Conservation (phyloP, 2,888 invertebrate genomes). For the Sarcophaga rosellei region DNA sequence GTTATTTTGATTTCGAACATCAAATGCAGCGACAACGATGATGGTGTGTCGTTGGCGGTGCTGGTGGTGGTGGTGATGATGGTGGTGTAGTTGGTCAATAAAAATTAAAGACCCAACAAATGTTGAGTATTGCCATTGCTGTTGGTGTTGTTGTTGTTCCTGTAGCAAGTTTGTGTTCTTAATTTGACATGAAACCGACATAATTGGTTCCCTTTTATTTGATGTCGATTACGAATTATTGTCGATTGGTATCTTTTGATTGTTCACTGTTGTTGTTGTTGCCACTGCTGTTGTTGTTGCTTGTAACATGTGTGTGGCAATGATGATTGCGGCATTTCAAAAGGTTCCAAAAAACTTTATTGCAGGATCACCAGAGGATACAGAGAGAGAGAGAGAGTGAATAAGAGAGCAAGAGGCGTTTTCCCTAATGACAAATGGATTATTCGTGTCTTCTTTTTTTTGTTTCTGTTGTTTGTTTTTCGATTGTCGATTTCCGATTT, state of each 20-base stretch:
- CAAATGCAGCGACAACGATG: slow-evolving; percentile 54
- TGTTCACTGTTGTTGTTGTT: slow-evolving; percentile 14
- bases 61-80: slow-evolving; percentile 8
- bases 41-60: background rate
- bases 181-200: slow-evolving; percentile 73
- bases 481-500: background rate
- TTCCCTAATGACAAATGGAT: slow-evolving; percentile 66
- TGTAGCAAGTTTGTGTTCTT: slow-evolving; percentile 67
- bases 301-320: slow-evolving; percentile 66
- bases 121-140: background rate
- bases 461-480: slow-evolving; percentile 2
- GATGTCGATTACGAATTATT: slow-evolving; percentile 59
- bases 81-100: slow-evolving; percentile 63
- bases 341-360: slow-evolving; percentile 46
- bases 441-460: slow-evolving; percentile 34
- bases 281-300: background rate
- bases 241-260: slow-evolving; percentile 56
- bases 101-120: slow-evolving; percentile 46
- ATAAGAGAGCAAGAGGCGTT: no score
- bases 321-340: slow-evolving; percentile 61
- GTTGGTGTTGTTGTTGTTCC: slow-evolving; percentile 35
- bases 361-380: slow-evolving; percentile 35
- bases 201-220: slow-evolving; percentile 69
- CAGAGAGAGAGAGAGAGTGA: slow-evolving; percentile 31
- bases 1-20: slow-evolving; percentile 29